Evolutionary conservation across 1,140 invertebrate genomes (phyloP).

Genomic region (Drosophila pseudoananassae): DNA sequence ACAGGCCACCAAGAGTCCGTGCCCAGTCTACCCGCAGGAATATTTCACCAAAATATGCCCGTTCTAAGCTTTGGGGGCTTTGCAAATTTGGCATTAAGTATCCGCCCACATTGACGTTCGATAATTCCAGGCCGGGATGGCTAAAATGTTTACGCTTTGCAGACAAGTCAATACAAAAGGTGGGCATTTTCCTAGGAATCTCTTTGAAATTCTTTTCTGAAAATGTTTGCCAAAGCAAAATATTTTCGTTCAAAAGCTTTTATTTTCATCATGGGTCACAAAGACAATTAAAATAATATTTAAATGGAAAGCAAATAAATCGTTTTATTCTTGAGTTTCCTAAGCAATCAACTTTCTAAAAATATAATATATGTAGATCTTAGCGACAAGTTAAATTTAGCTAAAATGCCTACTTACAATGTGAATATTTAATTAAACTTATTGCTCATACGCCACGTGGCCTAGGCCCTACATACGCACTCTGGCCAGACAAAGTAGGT

Average conservation of each 20-base stretch:
- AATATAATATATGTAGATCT: neutral
- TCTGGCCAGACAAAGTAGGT: slow-evolving; percentile 51
- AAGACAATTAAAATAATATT: neutral
- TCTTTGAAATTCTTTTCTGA: slow-evolving; percentile 9
- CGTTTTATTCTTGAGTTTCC: neutral
- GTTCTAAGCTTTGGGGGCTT: neutral
- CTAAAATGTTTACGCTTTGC: slow-evolving; percentile 22
- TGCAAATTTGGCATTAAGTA: slow-evolving; percentile 2
- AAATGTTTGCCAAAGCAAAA: slow-evolving; percentile 1
- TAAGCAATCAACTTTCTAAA: neutral
- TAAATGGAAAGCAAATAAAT: neutral
- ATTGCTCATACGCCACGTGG: slow-evolving; percentile 49
- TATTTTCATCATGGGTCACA: too few relatives aligned
- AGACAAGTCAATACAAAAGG: slow-evolving; percentile 15
- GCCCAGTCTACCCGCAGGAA: slow-evolving; percentile 2
- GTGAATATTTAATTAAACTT: slow-evolving; percentile 65
- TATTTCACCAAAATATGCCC: slow-evolving; percentile 27
- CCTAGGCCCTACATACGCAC: slow-evolving; percentile 15
- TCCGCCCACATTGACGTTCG: slow-evolving; percentile 8
- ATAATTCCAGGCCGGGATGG: slow-evolving; percentile 9
- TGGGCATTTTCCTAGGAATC: neutral
- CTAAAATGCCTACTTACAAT: slow-evolving; percentile 1
- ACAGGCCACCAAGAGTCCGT: slow-evolving; percentile 7
- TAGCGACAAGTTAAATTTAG: slow-evolving; percentile 1
- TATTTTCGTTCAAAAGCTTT: slow-evolving; percentile 6